Evolutionary conservation across 1,140 invertebrate species (phyloP), one percentile per base, ranked within the genome.

Genomic region (Batillaria attramentaria): DNA sequence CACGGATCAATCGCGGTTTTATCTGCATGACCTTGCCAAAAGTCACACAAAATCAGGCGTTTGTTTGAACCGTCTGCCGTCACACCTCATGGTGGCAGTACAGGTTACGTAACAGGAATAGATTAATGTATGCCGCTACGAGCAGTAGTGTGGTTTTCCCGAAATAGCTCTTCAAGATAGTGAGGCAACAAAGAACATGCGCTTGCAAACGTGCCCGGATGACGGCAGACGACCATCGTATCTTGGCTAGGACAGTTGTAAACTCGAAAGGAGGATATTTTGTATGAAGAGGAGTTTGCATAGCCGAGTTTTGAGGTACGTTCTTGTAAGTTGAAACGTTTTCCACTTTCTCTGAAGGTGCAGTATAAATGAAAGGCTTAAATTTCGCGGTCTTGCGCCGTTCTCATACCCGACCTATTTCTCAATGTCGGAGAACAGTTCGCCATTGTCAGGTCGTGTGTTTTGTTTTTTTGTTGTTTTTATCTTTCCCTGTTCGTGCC

Each of bases 121-220:
- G 24, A 28, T 16, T 62, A 24, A 62, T 8, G 33, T 62, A 10
- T 62, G 57, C 33, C 57, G 50, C 3, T 54, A 54, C 50, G n/a
- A 54, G 50, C 3, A 54, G 2, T 3, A 20, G n/a, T 54, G 33
- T 24, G 8, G 33, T 62, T 62, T 62, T 28, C 57, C 57, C n/a
- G 33, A 62, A 62, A 62, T 62, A 62, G 57, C 57, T 62, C 57
- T 62, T 10, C 8, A 62, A 1, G 57, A 24, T 10, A 8, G 57
- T 13, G 57, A 62, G 57, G 57, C n/a, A 62, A 24, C 3, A 54
- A n/a, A 62, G 33, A 62, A 8, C n/a, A 24, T 28, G 1, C 6
- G 57, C n/a, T n/a, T n/a, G n/a, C n/a, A n/a, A n/a, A 62, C n/a
- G 57, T 62, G 57, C 57, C 57, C 57, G 57, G 57, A 62, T 62